These are phyloP conservation scores for Lithophane ornitopus DNA, from an alignment of 2,888 invertebrate species.

Conservation along the genomic window DNA sequence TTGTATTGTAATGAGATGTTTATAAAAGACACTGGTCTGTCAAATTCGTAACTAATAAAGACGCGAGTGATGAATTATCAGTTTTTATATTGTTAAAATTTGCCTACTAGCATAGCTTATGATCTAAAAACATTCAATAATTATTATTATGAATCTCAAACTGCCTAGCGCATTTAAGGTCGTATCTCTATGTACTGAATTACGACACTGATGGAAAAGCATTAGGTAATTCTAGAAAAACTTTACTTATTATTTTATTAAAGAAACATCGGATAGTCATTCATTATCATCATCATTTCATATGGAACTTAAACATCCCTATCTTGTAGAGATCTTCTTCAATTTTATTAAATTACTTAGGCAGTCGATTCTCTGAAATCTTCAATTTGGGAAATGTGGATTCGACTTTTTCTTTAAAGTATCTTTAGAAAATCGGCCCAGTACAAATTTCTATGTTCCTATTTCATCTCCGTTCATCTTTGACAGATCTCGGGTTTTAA, in stretches of 20 bases:
- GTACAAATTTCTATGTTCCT: constrained; percentile 67
- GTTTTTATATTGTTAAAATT: constrained; percentile 26
- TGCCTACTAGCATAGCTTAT: constrained; percentile 33
- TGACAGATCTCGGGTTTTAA: constrained; percentile 71
- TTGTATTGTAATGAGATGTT: constrained; percentile 42
- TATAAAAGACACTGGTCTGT: constrained; percentile 36
- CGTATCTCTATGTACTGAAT: background rate
- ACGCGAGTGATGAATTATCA: constrained; percentile 10
- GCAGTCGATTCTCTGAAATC: constrained; percentile 26
- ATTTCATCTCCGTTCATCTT: constrained; percentile 57
- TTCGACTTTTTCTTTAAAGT: constrained; percentile 8
- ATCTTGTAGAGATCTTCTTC: constrained; percentile 5
- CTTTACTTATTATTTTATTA: background rate
- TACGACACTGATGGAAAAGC: background rate
- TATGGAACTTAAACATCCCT: constrained; percentile 4
- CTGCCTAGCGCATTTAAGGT: constrained; percentile 23
- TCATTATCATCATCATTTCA: constrained; percentile 12
- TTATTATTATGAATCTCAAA: constrained; percentile 58
- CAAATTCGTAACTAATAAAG: constrained; percentile 15
- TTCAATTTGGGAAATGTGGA: background rate
- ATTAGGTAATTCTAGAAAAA: background rate
- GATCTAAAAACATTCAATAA: constrained; percentile 31
- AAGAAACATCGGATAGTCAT: background rate
- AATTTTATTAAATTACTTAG: constrained; percentile 9
- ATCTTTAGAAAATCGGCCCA: constrained; percentile 48